phyloP scores from a whole-genome alignment of 2,113 vertebrate species.

The Leptosomus discolor region DNA sequence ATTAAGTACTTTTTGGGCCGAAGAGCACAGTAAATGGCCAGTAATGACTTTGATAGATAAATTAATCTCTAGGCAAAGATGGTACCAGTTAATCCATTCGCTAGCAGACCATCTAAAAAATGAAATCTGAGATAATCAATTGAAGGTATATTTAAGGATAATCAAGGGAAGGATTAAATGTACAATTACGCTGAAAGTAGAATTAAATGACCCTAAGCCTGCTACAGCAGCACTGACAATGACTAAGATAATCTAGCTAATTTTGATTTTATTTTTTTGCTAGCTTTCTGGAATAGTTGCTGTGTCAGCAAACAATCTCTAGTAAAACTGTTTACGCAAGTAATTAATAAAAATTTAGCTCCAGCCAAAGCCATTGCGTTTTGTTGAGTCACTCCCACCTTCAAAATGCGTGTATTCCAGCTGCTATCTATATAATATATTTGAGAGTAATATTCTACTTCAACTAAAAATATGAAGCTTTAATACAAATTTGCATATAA shows the following conservation, averaged over 20 bases:
- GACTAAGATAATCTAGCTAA: not conserved
- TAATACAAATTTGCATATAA: not conserved
- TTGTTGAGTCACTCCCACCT: not conserved
- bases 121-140: conserved; percentile 21
- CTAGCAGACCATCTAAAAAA: not conserved
- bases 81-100: conserved; percentile 26
- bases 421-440: not conserved
- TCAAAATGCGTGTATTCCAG: not conserved
- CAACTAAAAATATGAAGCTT: not conserved
- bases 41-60: conserved; percentile 40
- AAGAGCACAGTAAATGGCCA: conserved; percentile 49
- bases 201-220: conserved; percentile 36
- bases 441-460: not conserved
- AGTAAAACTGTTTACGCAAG: not conserved
- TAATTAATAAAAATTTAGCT: not conserved
- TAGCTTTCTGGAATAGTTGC: not conserved
- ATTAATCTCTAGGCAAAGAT: conserved; percentile 48
- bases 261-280: not conserved
- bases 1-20: conserved; percentile 10
- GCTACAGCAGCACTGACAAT: not conserved
- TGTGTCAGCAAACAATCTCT: not conserved
- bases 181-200: conserved; percentile 45
- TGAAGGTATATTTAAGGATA: conserved; percentile 37
- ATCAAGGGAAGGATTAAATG: conserved; percentile 41
- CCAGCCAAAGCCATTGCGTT: not conserved